Base-by-base conservation (phyloP, 2,797 vertebrate genomes). In the Pipistrellus pygmaeus region DNA sequence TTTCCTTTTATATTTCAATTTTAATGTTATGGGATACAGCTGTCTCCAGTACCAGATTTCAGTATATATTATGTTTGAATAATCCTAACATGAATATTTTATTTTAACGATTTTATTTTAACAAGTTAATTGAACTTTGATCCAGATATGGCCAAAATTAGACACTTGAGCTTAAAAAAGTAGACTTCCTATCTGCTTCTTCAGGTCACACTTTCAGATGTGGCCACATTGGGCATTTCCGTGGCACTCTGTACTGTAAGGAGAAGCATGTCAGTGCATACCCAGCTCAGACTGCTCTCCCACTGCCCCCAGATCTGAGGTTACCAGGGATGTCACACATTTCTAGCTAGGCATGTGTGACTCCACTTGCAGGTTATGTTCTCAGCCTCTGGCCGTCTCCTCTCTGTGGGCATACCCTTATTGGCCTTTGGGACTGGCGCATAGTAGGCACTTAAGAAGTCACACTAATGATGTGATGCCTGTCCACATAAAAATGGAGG, bases 71-170 rank as follows among this genome's bases (percentile, higher is more conserved):
- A 30, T 35, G 23, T 90, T 94, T 95, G 76, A 35, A 30, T 87
- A 38, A 32, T 81, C 20, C 35, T 53, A 76, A 8, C 27, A 18
- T 44, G 20, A 72, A 46, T 72, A 69, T 46, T 78, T 92, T 46
- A 46, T 62, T 88, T 76, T 94, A 77, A 21, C 81, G 35, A 83
- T 85, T 93, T 91, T 15, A 41, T 41, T 41, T 41, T 41, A 41
- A 41, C 38, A 41, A 57, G 13, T 69, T 88, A 44, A 27, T 90
- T 82, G 17, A 72, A 72, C 8, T 69, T 92, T 62, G 68, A 46
- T 92, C n/a, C 35, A 75, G 17, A 23, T 71, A 41, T 15, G 62
- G 11, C 55, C 55, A 81, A 35, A 90, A 66, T 83, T 83, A 85
- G 38, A 27, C 30, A 46, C 11, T 85, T 77, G 80, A 81, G 35